Percentiles rank a stretch among this genome's conserved stretches.
phyloP scores from a whole-genome alignment of 37 sponge, comb jelly and placozoan species.

The Lycopodina hypogea region DNA sequence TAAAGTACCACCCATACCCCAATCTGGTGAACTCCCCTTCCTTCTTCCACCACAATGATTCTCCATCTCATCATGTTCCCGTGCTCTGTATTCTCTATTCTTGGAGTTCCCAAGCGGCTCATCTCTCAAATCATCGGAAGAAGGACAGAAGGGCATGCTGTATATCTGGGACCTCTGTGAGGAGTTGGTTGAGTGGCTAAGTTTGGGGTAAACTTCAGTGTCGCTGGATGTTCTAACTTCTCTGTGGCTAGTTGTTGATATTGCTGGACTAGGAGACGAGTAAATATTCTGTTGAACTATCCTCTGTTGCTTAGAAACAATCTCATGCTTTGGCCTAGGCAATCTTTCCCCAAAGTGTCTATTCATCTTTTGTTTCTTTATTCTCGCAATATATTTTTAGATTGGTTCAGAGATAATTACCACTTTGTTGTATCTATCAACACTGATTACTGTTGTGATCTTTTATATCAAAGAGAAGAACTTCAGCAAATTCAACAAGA shows the following conservation, averaged over 20 bases:
- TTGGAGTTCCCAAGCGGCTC: neutral
- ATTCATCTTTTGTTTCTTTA: slow-evolving; percentile 1
- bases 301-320: slow-evolving; percentile 27
- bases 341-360: neutral
- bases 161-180: slow-evolving; percentile 2
- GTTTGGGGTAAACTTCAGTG: neutral
- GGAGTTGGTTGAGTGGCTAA: neutral
- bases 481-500: too few relatives aligned
- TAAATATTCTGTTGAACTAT: slow-evolving; percentile 43
- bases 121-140: neutral
- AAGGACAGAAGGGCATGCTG: neutral
- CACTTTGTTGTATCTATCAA: too few relatives aligned
- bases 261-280: slow-evolving; percentile 15
- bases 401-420: neutral
- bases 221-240: slow-evolving; percentile 6
- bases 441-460: too few relatives aligned
- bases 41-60: too few relatives aligned
- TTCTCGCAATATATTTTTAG: too few relatives aligned
- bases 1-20: neutral
- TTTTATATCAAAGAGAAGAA: too few relatives aligned
- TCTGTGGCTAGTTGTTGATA: slow-evolving; percentile 4
- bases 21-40: neutral
- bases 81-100: too few relatives aligned
- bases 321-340: neutral
- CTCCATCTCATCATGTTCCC: neutral